Percentiles rank a stretch among this genome's conserved stretches.
Conservation (phyloP, 2,113 vertebrate species). For the Gallinago media region DNA sequence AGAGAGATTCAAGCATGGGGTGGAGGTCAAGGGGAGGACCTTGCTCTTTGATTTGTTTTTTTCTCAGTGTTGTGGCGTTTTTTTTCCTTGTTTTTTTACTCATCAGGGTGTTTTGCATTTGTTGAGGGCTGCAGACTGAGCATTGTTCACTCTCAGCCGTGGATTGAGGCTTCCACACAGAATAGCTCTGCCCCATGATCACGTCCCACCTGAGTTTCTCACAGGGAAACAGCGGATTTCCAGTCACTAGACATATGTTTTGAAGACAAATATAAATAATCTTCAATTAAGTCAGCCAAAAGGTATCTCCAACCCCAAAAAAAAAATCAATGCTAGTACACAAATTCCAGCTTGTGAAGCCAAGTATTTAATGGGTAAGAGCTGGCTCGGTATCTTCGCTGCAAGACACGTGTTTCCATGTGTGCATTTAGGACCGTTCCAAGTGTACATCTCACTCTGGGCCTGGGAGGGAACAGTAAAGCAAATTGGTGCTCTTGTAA, state of each 20-base stretch:
- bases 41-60: not conserved
- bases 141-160: not conserved
- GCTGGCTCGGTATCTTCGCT: not conserved
- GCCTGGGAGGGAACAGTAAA: conserved; percentile 54
- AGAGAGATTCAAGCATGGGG: not conserved
- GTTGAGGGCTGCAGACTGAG: not conserved
- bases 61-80: not conserved
- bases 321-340: not conserved
- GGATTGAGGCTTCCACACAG: not conserved
- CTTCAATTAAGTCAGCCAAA: not conserved
- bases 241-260: not conserved
- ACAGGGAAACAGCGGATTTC: not conserved
- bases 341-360: not conserved
- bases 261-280: not conserved
- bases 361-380: not conserved
- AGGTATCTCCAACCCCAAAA: not conserved
- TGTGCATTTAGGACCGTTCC: not conserved
- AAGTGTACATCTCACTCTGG: not conserved
- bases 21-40: conserved; percentile 41
- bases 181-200: not conserved
- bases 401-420: not conserved
- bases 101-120: not conserved
- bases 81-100: not conserved
- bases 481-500: conserved; percentile 60
- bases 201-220: not conserved